These are phyloP conservation scores for Boloria selene DNA, from an alignment of 2,888 invertebrate species.

Conservation along the genomic window DNA sequence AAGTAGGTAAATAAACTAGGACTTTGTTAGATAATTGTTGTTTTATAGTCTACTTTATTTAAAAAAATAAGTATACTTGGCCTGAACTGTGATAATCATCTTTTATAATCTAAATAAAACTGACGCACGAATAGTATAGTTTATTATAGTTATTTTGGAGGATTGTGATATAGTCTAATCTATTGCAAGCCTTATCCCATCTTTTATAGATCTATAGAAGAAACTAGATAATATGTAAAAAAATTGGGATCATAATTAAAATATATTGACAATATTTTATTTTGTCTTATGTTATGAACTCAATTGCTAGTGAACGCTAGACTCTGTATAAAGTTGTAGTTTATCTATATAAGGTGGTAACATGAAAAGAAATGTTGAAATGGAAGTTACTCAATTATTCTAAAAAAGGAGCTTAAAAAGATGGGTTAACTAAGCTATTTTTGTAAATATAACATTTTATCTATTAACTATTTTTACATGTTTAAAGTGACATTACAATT, in stretches of 20 bases:
- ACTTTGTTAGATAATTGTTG: slow-evolving; percentile 3
- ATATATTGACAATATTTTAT: too few species aligned
- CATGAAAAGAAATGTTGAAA: too few species aligned
- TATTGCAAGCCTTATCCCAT: slow-evolving; percentile 29
- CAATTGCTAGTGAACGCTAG: too few species aligned
- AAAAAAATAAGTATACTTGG: slow-evolving; percentile 9
- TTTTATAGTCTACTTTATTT: slow-evolving; percentile 8
- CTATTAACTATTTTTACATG: slow-evolving; percentile 47
- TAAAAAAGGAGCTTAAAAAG: slow-evolving; percentile 33
- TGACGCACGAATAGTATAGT: slow-evolving; percentile 24
- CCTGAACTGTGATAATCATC: slow-evolving; percentile 33
- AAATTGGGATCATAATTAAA: too few species aligned
- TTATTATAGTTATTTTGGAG: slow-evolving; percentile 19
- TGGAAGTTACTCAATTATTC: slow-evolving; percentile 3
- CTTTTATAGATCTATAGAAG: slow-evolving; percentile 12
- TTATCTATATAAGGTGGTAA: too few species aligned
- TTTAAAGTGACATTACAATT: slow-evolving; percentile 39
- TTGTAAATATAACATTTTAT: slow-evolving; percentile 43
- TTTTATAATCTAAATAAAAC: slow-evolving; percentile 32
- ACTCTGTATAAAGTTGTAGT: too few species aligned
- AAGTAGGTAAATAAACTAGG: slow-evolving; percentile 7
- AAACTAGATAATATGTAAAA: not conserved
- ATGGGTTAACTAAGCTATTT: slow-evolving; percentile 36
- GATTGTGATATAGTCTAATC: slow-evolving; percentile 33
- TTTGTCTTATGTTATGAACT: not conserved